Evolutionary conservation across 1,140 invertebrate genomes (phyloP), one percentile per base, ranked within the genome.

Genomic region (Neodiprion fabricii): DNA sequence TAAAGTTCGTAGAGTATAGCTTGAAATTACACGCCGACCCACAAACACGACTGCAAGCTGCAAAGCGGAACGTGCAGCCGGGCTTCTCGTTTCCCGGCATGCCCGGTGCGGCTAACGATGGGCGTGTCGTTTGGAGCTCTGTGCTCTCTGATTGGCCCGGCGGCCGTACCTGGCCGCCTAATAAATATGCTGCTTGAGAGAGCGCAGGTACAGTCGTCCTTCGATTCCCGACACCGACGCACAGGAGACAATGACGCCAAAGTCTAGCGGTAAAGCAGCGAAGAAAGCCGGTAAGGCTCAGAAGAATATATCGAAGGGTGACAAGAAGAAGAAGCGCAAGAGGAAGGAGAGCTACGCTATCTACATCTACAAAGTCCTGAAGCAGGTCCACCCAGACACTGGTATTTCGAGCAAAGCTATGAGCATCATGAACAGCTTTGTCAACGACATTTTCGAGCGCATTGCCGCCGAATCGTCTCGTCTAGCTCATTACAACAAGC

Each of bases 341-440:
- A 90, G 90, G 87, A 92, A 92, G 87, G 91, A 94, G 81, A 91
- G 88, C 74, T 95, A 93, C 86, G 89, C 90, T 0, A 91, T 92
- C 72, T 94, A 94, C 85, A 89, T 93, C 17, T 93, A 92, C 85
- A 94, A 94, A 80, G 89, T 95, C n/a, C 80, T 95, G 79, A 92
- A 93, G 78, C 91, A 93, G 84, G 92, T 94, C 10, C 92, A 93
- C 82, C 92, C 92, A 2, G 86, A 93, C 80, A 93, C 91, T 74
- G 92, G 93, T 49, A 91, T 94, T 61, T 93, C 91, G 12, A 87
- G 85, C 69, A 91, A 91, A 80, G 90, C 91, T 0, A 91, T 91
- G 90, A 90, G 87, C 47, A 91, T 91, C 80, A 91, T 91, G 90
- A 90, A 90, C 82, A 90, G 86, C 67, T 94, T 94, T 82, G 91